phyloP scores from a whole-genome alignment of 2,113 vertebrate species.

The Chloropsis hardwickii region DNA sequence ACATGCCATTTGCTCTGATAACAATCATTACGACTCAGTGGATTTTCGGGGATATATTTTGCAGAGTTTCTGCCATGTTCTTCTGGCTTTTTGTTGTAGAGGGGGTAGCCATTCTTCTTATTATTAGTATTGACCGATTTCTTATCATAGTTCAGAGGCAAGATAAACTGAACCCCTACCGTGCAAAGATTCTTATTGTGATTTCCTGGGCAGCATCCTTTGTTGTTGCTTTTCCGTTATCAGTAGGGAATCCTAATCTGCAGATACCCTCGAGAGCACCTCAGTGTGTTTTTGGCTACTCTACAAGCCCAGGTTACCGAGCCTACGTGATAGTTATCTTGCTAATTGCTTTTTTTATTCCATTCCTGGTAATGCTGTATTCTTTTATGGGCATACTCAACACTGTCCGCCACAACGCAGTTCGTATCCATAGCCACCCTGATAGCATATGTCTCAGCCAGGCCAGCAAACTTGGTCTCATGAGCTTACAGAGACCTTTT shows the following conservation, averaged over 20 bases:
- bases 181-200: constrained; percentile 89
- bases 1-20: constrained; percentile 94
- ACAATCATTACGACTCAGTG: constrained; percentile 87
- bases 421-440: constrained; percentile 92
- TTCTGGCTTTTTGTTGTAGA: constrained; percentile 96
- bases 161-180: constrained; percentile 91
- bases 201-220: constrained; percentile 89
- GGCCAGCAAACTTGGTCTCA: constrained; percentile 94
- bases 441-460: constrained; percentile 94
- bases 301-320: constrained; percentile 81
- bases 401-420: constrained; percentile 92
- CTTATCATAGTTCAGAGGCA: constrained; percentile 97
- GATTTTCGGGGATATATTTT: constrained; percentile 92
- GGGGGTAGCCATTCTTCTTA: constrained; percentile 91
- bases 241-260: constrained; percentile 85
- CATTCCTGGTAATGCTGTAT: constrained; percentile 92
- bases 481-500: constrained; percentile 93
- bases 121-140: constrained; percentile 96
- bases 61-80: constrained; percentile 92
- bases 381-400: constrained; percentile 95
- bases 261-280: constrained; percentile 89
- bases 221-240: constrained; percentile 87
- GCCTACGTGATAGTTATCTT: constrained; percentile 87
- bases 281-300: constrained; percentile 94
- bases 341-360: constrained; percentile 90